Evolutionary conservation across 1,140 invertebrate genomes (phyloP).

Genomic region (Drosophila ohnishii): DNA sequence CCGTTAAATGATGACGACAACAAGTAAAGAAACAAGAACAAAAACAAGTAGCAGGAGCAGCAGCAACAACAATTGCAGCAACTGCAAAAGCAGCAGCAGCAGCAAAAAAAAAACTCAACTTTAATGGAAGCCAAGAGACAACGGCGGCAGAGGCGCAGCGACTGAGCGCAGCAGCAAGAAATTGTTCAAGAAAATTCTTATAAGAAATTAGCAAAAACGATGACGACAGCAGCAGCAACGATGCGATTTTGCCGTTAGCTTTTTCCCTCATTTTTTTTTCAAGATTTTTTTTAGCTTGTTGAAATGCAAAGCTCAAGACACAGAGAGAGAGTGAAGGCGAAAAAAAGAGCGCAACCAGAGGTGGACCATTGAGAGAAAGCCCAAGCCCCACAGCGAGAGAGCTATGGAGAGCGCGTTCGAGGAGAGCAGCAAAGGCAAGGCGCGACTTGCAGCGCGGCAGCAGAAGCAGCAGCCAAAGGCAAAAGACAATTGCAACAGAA

Average conservation of each 20-base stretch:
- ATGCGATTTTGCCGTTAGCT: constrained; percentile 75
- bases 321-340: constrained; percentile 14
- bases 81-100: constrained; percentile 12
- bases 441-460: constrained; percentile 52
- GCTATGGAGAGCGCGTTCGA: constrained; percentile 13
- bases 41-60: constrained; percentile 53
- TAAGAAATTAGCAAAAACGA: constrained; percentile 72
- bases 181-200: constrained; percentile 78
- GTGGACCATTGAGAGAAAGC: constrained; percentile 29
- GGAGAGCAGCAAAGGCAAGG: constrained; percentile 38
- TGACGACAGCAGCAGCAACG: constrained; percentile 44
- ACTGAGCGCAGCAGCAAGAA: constrained; percentile 53
- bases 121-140: constrained; percentile 62
- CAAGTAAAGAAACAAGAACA: constrained; percentile 38
- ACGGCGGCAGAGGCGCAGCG: constrained; percentile 12
- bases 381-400: constrained; percentile 13
- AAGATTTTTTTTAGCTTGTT: not conserved
- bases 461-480: constrained; percentile 42
- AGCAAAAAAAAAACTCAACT: constrained; percentile 28
- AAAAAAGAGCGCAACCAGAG: constrained; percentile 15
- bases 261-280: constrained; percentile 48
- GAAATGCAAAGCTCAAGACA: constrained; percentile 57
- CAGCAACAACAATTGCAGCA: constrained; percentile 37
- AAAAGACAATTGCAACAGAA: constrained; percentile 59
- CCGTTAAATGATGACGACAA: constrained; percentile 71